phyloP scores from a whole-genome alignment of 2,113 vertebrate species.

The Eidolon helvum region DNA sequence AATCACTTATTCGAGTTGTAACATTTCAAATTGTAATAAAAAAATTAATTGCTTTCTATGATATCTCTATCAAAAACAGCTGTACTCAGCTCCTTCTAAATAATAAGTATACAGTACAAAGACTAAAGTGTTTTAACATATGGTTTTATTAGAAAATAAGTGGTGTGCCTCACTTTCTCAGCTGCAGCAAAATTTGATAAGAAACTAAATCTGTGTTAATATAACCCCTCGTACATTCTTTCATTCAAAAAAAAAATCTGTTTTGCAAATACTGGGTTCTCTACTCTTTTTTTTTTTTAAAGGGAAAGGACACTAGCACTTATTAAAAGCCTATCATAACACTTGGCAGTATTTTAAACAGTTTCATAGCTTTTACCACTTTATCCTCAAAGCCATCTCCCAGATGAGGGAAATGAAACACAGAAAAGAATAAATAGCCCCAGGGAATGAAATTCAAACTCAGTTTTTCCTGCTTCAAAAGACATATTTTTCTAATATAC shows the following conservation, averaged over 20 bases:
- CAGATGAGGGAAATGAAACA: background rate
- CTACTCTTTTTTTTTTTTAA: background rate
- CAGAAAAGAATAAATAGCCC: background rate
- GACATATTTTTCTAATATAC: background rate
- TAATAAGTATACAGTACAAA: background rate
- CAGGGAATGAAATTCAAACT: background rate
- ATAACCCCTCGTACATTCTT: background rate
- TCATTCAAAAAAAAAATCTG: background rate
- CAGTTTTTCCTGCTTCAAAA: background rate
- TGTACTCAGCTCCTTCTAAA: background rate
- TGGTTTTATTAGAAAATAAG: constrained; percentile 28
- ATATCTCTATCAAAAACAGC: constrained; percentile 5
- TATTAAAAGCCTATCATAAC: background rate
- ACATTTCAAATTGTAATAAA: constrained; percentile 13
- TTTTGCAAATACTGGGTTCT: background rate
- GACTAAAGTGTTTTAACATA: background rate
- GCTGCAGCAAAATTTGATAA: background rate
- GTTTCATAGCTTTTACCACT: background rate
- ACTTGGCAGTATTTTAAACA: background rate
- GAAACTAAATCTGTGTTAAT: constrained; percentile 9
- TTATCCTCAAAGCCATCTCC: constrained; percentile 3
- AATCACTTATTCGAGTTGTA: background rate
- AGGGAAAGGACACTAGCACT: background rate
- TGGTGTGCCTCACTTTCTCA: background rate
- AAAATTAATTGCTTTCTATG: background rate